phyloP scores from a whole-genome alignment of 2,797 vertebrate species.

The Poeciliopsis presidionis region DNA sequence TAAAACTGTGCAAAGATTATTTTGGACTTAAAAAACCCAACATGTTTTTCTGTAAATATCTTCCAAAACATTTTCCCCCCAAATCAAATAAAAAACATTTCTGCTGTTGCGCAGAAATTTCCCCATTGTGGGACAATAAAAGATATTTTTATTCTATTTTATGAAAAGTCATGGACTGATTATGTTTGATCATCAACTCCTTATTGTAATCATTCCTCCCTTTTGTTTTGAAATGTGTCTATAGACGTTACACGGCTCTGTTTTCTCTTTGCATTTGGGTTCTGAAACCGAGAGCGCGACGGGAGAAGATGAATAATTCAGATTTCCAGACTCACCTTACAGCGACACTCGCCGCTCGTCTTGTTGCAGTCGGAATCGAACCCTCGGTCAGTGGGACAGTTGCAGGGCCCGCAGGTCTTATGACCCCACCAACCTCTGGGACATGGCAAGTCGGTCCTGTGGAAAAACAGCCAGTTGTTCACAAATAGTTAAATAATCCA shows the following conservation, averaged over 20 bases:
- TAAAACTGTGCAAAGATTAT: too few species aligned
- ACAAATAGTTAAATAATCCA: neutral
- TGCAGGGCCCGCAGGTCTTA: constrained; percentile 93
- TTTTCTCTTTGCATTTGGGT: neutral
- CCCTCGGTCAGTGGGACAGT: constrained; percentile 86
- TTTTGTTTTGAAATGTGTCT: neutral
- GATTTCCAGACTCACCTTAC: constrained; percentile 84
- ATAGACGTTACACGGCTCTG: too few species aligned
- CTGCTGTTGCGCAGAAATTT: too few species aligned
- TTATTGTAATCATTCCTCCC: neutral
- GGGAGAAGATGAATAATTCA: neutral
- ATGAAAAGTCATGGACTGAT: neutral
- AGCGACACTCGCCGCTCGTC: constrained; percentile 91
- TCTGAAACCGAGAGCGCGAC: neutral
- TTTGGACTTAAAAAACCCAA: too few species aligned
- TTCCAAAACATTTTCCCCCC: too few species aligned
- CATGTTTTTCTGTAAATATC: too few species aligned
- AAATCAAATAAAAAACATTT: too few species aligned
- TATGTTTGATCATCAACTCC: neutral
- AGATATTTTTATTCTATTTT: neutral
- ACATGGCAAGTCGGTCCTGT: constrained; percentile 88
- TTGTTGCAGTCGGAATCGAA: constrained; percentile 96
- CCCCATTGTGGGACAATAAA: too few species aligned
- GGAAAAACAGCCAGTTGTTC: neutral
- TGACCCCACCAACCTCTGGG: constrained; percentile 96